phyloP scores from a whole-genome alignment of 2,888 invertebrate species.

The Baccha elongata region DNA sequence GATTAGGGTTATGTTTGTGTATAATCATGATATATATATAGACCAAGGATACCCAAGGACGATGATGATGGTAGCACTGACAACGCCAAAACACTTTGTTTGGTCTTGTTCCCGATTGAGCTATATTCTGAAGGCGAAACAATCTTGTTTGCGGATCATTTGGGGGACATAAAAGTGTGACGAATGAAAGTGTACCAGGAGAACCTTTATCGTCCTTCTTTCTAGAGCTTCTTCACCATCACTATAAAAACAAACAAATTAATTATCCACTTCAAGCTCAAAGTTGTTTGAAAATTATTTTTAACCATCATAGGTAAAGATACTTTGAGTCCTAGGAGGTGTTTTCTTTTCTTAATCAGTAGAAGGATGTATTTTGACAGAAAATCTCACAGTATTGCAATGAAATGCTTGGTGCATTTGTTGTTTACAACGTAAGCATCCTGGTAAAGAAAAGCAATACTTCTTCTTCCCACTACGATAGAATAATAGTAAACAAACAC shows the following conservation, averaged over 20 bases:
- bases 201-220: neutral
- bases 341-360: neutral
- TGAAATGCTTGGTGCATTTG: constrained; percentile 69
- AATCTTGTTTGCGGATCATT: constrained; percentile 53
- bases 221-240: constrained; percentile 5
- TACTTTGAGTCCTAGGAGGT: neutral
- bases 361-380: constrained; percentile 41
- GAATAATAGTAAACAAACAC: constrained; percentile 26
- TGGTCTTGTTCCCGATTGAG: constrained; percentile 35
- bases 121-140: constrained; percentile 20
- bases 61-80: constrained; percentile 3
- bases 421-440: constrained; percentile 65
- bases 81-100: neutral
- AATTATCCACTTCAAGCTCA: constrained; percentile 41
- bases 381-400: constrained; percentile 63
- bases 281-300: constrained; percentile 48
- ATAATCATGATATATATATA: neutral
- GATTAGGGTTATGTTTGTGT: constrained; percentile 67
- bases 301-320: constrained; percentile 16
- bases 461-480: neutral
- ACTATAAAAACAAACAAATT: constrained; percentile 51
- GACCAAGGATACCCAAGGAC: constrained; percentile 17
- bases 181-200: constrained; percentile 9
- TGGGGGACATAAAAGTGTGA: constrained; percentile 57
- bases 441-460: constrained; percentile 32